A percentile compares a stretch with the other conserved stretches of the same genome.
Evolutionary conservation across 2,797 vertebrate species (phyloP).

Genomic region (Sebastes umbrosus): DNA sequence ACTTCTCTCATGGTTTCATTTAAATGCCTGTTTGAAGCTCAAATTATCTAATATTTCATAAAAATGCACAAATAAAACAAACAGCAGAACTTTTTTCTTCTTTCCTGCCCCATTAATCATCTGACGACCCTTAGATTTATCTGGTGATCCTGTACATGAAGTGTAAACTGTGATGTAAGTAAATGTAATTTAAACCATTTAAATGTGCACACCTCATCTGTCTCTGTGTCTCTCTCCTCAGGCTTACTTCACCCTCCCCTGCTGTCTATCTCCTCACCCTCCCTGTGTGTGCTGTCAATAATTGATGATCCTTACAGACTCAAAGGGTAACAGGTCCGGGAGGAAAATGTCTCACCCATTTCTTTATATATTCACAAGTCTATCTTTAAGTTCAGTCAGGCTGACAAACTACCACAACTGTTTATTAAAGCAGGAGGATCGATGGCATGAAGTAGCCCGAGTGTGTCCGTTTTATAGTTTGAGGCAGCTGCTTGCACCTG

Average conservation of each 20-base stretch:
- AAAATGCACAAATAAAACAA: not conserved
- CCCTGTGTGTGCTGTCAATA: constrained; percentile 83
- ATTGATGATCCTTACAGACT: constrained; percentile 84
- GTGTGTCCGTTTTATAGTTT: constrained; percentile 6
- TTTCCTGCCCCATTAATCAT: not conserved
- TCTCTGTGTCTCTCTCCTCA: constrained; percentile 6
- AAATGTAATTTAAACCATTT: not conserved
- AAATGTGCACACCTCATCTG: not conserved
- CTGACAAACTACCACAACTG: constrained; percentile 22
- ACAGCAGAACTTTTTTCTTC: not conserved
- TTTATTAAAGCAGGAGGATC: constrained; percentile 26
- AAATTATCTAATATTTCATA: not conserved
- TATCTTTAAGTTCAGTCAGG: constrained; percentile 47
- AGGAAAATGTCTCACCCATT: constrained; percentile 71
- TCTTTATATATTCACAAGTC: constrained; percentile 62
- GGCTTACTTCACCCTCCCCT: constrained; percentile 69
- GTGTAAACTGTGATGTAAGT: not conserved
- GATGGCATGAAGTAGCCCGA: constrained; percentile 10
- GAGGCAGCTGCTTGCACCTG: constrained; percentile 35
- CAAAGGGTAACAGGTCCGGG: constrained; percentile 85
- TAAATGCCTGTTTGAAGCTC: not conserved
- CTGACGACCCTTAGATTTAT: not conserved
- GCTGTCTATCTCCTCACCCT: constrained; percentile 79
- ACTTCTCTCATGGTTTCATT: not conserved
- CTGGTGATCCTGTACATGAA: not conserved